Percentiles rank a stretch among this genome's conserved stretches.
Conservation (phyloP, 2,888 invertebrate genomes). For the Sarcophaga variegata region DNA sequence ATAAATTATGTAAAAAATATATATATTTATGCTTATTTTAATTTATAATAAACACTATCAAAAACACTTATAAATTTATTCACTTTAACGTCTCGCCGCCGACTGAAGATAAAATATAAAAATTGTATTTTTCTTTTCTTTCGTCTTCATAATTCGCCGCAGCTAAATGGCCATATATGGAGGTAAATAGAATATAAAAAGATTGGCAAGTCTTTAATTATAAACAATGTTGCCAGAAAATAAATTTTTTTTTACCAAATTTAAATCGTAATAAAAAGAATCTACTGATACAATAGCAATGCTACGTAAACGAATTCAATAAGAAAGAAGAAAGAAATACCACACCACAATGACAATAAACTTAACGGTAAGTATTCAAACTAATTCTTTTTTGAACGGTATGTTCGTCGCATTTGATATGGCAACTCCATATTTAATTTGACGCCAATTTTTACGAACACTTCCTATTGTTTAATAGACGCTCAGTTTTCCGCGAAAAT, state of each 20-base stretch:
- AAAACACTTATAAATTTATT: constrained; percentile 30
- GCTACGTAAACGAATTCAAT: not conserved
- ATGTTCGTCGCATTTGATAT: not conserved
- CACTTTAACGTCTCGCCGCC: constrained; percentile 60
- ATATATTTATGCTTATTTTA: constrained; percentile 40
- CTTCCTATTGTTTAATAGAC: constrained; percentile 48
- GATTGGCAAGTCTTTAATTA: constrained; percentile 16
- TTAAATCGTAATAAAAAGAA: not conserved
- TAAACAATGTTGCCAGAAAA: not conserved
- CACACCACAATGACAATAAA: not conserved
- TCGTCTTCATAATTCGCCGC: constrained; percentile 41
- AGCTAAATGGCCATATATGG: constrained; percentile 56
- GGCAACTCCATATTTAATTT: constrained; percentile 11
- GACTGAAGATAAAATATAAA: constrained; percentile 57
- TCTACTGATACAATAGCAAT: too few species aligned
- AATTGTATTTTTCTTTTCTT: constrained; percentile 36
- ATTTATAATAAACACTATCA: constrained; percentile 30
- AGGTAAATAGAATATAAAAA: constrained; percentile 34
- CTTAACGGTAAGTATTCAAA: not conserved
- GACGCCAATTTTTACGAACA: not conserved
- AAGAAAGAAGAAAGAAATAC: not conserved
- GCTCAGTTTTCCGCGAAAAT: constrained; percentile 32
- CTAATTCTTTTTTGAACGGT: not conserved
- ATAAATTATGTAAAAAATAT: constrained; percentile 58
- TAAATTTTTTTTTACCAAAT: not conserved